These are phyloP conservation scores for Iphiclides podalirius DNA, from an alignment of 2,888 invertebrate genomes.

Conservation along the genomic window DNA sequence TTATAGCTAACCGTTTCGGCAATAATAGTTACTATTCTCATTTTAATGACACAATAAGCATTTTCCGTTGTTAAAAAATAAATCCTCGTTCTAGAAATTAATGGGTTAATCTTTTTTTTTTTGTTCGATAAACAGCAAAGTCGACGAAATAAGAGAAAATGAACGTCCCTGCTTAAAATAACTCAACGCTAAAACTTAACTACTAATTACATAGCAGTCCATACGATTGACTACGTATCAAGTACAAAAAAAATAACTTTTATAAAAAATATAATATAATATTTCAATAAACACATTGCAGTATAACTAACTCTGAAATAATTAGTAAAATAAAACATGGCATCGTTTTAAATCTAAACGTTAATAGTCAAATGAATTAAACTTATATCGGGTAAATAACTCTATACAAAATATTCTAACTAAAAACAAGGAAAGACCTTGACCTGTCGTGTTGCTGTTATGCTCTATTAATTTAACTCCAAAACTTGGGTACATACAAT, in stretches of 20 bases:
- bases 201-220: conserved; percentile 67
- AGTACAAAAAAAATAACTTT: conserved; percentile 75
- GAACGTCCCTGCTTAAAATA: conserved; percentile 52
- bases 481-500: conserved; percentile 12
- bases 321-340: conserved; percentile 70
- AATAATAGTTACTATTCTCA: conserved; percentile 76
- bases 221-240: conserved; percentile 58
- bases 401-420: conserved; percentile 39
- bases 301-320: conserved; percentile 57
- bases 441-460: conserved; percentile 41
- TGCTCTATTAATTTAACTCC: conserved; percentile 17
- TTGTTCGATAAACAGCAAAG: conserved; percentile 56
- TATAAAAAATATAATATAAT: conserved; percentile 72
- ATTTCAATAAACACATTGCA: conserved; percentile 67
- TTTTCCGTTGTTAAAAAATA: conserved; percentile 74
- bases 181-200: conserved; percentile 70
- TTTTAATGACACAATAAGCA: conserved; percentile 78
- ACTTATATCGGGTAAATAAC: conserved; percentile 44
- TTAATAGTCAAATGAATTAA: conserved; percentile 41
- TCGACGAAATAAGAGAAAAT: conserved; percentile 43
- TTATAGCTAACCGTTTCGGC: conserved; percentile 81
- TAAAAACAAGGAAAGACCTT: conserved; percentile 41
- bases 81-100: too few relatives aligned
- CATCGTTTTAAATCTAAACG: conserved; percentile 61
- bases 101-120: conserved; percentile 65